Conservation (phyloP, 2,113 vertebrate genomes). For the Paracanthobrama guichenoti region DNA sequence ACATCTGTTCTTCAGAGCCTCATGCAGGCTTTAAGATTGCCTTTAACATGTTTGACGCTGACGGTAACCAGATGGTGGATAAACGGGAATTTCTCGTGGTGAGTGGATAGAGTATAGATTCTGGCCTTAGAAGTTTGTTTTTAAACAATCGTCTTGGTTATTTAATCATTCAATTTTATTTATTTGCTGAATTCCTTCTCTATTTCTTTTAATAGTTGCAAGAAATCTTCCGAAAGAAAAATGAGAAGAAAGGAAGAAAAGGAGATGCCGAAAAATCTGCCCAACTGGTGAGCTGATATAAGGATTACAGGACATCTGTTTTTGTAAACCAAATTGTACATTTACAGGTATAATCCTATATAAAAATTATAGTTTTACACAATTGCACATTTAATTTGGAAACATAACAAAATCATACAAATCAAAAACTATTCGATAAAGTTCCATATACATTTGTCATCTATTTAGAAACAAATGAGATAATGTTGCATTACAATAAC, state of each 20-base stretch:
- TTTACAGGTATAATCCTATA: neutral
- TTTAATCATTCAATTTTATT: neutral
- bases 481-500: no score
- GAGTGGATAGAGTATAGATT: constrained; percentile 66
- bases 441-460: no score
- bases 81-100: constrained; percentile 99
- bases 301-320: neutral
- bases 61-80: constrained; percentile 99
- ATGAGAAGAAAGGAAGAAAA: constrained; percentile 92
- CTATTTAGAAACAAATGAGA: no score
- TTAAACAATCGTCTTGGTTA: neutral
- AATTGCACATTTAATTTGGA: neutral
- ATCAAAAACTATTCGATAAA: neutral
- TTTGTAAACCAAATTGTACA: neutral
- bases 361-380: neutral
- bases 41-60: constrained; percentile 99
- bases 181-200: neutral
- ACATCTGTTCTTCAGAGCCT: constrained; percentile 80
- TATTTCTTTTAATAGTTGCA: constrained; percentile 80
- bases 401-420: neutral
- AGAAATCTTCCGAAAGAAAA: constrained; percentile 98
- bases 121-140: neutral
- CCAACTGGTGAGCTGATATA: constrained; percentile 84
- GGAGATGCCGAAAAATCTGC: constrained; percentile 93
- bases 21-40: constrained; percentile 98